Percentiles rank a stretch among this genome's conserved stretches.
These are phyloP conservation scores for Chloroceryle inda DNA, from an alignment of 2,797 vertebrate genomes.

Conservation along the genomic window DNA sequence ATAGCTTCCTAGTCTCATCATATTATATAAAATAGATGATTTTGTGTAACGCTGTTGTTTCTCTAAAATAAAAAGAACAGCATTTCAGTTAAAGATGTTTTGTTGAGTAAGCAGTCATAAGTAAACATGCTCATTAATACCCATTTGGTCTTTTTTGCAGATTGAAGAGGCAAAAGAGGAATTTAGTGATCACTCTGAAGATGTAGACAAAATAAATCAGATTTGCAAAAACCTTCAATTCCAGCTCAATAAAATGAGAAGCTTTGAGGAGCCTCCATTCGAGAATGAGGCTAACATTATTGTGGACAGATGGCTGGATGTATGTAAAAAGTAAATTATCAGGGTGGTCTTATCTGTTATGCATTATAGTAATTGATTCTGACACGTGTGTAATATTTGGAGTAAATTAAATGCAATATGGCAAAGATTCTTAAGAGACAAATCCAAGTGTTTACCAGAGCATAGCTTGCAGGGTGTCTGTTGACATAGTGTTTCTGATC, in stretches of 20 bases:
- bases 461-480: neutral
- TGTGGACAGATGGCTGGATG: constrained; percentile 96
- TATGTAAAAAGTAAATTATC: constrained; percentile 81
- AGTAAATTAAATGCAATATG: constrained; percentile 54
- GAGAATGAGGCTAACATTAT: constrained; percentile 90
- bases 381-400: constrained; percentile 33
- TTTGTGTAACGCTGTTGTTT: neutral
- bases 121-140: neutral
- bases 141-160: constrained; percentile 76
- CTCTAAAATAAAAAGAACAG: neutral
- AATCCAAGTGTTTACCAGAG: constrained; percentile 44
- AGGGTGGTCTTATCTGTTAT: constrained; percentile 60
- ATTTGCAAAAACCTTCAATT: constrained; percentile 91
- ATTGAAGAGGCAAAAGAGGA: constrained; percentile 88
- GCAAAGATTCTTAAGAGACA: constrained; percentile 17
- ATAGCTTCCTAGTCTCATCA: neutral
- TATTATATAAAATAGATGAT: neutral
- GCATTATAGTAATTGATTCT: constrained; percentile 70
- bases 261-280: constrained; percentile 87
- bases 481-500: neutral
- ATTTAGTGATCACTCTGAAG: constrained; percentile 82
- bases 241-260: constrained; percentile 91
- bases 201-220: constrained; percentile 88
- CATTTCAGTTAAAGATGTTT: neutral
- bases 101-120: neutral